phyloP scores from a whole-genome alignment of 2,797 vertebrate genomes.

The Antrozous pallidus region DNA sequence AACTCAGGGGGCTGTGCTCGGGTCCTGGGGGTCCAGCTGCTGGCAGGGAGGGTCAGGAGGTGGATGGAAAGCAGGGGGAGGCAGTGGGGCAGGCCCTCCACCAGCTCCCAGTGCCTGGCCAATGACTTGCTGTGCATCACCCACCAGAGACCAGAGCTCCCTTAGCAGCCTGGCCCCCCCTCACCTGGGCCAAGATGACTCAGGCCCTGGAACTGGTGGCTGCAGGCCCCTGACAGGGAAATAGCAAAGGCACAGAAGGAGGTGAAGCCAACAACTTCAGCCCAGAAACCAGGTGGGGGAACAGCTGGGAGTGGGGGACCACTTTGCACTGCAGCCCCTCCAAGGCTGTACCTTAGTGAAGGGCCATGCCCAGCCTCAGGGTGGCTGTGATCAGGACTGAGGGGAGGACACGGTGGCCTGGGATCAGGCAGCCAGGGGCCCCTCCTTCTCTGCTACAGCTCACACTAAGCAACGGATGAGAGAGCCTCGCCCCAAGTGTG shows the following conservation, averaged over 20 bases:
- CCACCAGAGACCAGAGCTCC: not conserved
- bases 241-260: not conserved
- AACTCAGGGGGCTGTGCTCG: too few species aligned
- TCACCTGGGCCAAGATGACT: not conserved
- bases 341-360: not conserved
- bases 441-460: not conserved
- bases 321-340: not conserved
- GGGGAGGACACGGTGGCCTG: not conserved
- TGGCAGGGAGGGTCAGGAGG: not conserved
- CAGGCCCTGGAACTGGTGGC: not conserved
- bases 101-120: not conserved
- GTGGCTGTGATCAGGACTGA: too few species aligned
- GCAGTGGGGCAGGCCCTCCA: not conserved
- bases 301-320: not conserved
- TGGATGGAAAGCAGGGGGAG: not conserved
- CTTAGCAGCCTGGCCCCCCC: too few species aligned
- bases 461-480: not conserved
- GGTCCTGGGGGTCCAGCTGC: not conserved
- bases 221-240: not conserved
- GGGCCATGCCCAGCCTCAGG: too few species aligned
- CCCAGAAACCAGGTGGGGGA: too few species aligned
- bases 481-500: not conserved
- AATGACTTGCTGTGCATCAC: fast-evolving
- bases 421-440: not conserved
- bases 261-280: not conserved